Evolutionary conservation across 1,140 invertebrate genomes (phyloP), one percentile per base, ranked within the genome.

Genomic region (Bombus picipes): DNA sequence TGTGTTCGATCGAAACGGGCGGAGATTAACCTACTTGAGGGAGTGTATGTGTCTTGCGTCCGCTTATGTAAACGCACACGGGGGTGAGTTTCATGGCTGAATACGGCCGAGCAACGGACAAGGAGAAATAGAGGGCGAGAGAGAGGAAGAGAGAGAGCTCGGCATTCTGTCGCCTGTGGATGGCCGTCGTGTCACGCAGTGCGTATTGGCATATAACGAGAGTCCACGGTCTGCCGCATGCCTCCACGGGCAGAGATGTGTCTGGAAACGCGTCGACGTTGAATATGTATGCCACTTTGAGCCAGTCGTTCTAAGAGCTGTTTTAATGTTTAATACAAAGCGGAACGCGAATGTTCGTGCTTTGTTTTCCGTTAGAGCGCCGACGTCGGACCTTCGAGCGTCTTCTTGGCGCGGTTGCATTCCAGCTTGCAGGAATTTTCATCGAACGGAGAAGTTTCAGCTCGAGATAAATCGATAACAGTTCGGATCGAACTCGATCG

Each of bases 41-140:
- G 37, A 62, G 70, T 86, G 70, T 88, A 47, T 57, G 76, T 72
- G 62, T 85, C 83, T 85, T 80, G 76, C 68, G 18, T 37, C 34
- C 70, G 79, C 79, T 85, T 81, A 66, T 76, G 77, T 77, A 80
- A 81, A 80, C 65, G 71, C 32, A 34, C 43, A 18, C 66, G 72
- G 86, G 86, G 82, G 88, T 81, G 86, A 25, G 80, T 90, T 87
- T 90, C 81, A 89, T 75, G 73, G 73, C 15, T 76, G 72, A 88
- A 80, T 85, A 79, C 76, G 68, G 37, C n/a, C 59, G 37, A 37
- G 72, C 76, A 53, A n/a, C 73, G 32, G 25, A 70, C 34, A 71
- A 18, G 25, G 10, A 39, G 68, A 66, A 32, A 32, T 1, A 66
- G n/a, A 66, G 5, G 15, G 13, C 62, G n/a, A 70, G 37, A 39